These are phyloP conservation scores for Xiphorhynchus elegans DNA, from an alignment of 2,113 vertebrate species.

Conservation along the genomic window DNA sequence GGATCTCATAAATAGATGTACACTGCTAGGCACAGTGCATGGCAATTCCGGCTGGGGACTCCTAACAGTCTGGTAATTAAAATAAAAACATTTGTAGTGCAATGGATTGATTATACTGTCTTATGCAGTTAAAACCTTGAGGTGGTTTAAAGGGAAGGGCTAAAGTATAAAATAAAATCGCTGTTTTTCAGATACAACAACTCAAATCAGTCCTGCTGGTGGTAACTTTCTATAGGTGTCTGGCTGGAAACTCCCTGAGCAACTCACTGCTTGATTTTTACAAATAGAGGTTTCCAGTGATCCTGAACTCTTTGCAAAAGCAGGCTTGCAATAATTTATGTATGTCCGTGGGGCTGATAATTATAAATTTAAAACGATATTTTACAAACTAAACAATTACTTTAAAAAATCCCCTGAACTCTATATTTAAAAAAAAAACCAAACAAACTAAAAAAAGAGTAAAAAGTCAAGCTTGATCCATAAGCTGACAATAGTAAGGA, in stretches of 20 bases:
- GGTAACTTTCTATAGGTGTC: not conserved
- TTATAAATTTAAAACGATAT: slow-evolving; percentile 33
- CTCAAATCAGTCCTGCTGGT: not conserved
- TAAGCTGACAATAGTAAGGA: slow-evolving; percentile 69
- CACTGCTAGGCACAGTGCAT: not conserved
- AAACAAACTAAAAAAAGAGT: not conserved
- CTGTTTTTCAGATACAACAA: not conserved
- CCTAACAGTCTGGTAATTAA: not conserved
- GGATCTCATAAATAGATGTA: not conserved
- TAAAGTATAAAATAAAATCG: not conserved
- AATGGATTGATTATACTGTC: not conserved
- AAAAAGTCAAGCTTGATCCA: slow-evolving; percentile 67
- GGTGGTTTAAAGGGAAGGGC: not conserved
- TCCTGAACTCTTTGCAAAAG: not conserved
- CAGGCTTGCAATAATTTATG: not conserved
- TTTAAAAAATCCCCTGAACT: not conserved
- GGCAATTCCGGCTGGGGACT: not conserved
- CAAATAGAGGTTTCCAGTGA: not conserved
- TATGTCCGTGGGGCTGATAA: not conserved
- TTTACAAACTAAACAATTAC: slow-evolving; percentile 43
- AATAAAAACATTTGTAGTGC: not conserved
- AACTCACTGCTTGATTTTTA: not conserved
- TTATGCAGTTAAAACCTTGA: not conserved
- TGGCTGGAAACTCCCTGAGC: not conserved
- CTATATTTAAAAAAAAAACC: not conserved